These are phyloP conservation scores for Lasioglossum pauxillum DNA, from an alignment of 2,888 invertebrate species.

Conservation along the genomic window DNA sequence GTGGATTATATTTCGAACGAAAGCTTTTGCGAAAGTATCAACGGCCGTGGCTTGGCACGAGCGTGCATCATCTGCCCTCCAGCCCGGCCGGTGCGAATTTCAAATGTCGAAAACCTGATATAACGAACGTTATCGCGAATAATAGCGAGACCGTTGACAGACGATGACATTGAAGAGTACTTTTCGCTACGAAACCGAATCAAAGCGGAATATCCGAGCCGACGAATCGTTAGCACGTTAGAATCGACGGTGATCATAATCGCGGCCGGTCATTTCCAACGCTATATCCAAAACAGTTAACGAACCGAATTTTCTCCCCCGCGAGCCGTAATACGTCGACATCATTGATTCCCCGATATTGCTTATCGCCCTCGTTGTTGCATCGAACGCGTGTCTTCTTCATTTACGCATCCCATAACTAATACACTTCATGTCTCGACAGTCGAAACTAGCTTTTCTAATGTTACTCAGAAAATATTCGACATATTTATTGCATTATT, in stretches of 20 bases:
- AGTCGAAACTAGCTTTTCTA: no score
- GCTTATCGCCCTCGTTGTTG: background rate
- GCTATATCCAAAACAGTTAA: background rate
- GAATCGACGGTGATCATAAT: slow-evolving; percentile 33
- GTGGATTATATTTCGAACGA: slow-evolving; percentile 72
- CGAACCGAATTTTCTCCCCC: background rate
- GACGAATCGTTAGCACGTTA: slow-evolving; percentile 34
- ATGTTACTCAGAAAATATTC: no score
- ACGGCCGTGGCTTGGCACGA: slow-evolving; percentile 34
- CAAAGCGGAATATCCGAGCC: slow-evolving; percentile 66
- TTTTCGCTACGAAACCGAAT: slow-evolving; percentile 48
- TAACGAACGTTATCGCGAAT: slow-evolving; percentile 67
- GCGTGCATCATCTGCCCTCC: slow-evolving; percentile 59
- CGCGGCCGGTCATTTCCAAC: background rate
- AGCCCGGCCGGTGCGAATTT: slow-evolving; percentile 67
- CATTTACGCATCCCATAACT: background rate
- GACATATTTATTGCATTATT: no score
- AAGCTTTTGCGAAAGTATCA: slow-evolving; percentile 74
- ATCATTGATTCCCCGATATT: background rate
- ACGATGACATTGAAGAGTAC: slow-evolving; percentile 56
- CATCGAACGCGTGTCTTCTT: background rate
- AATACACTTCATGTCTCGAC: background rate
- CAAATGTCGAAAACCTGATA: slow-evolving; percentile 73
- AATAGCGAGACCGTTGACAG: slow-evolving; percentile 71
- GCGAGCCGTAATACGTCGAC: background rate